Conservation (phyloP, 2,113 vertebrate genomes). For the Bubo scandiacus region DNA sequence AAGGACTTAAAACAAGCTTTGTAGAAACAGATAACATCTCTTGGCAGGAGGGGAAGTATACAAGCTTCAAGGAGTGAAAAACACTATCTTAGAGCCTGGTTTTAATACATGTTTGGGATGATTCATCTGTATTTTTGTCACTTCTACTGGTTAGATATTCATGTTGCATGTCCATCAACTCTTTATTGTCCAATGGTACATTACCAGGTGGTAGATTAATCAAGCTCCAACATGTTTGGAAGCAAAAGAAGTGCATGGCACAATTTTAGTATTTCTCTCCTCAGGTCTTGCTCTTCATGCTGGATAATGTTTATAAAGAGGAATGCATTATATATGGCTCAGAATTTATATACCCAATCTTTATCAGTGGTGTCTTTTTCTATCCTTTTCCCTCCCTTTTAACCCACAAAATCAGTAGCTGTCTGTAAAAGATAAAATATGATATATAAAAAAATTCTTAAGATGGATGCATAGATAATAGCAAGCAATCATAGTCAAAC, state of each 20-base stretch:
- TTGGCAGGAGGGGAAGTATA: background rate
- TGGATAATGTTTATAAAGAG: background rate
- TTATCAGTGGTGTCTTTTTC: background rate
- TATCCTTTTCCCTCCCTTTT: background rate
- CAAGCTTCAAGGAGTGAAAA: background rate
- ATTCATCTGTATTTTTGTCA: background rate
- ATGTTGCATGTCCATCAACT: background rate
- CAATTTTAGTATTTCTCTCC: background rate
- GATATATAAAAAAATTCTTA: background rate
- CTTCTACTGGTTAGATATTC: background rate
- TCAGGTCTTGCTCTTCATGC: background rate
- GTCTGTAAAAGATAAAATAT: background rate
- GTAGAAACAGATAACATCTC: background rate
- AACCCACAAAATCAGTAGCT: background rate
- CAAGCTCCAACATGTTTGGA: background rate
- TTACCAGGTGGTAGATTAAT: background rate
- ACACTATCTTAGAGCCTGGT: background rate
- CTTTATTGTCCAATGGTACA: accelerated
- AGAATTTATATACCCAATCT: background rate
- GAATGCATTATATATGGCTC: background rate
- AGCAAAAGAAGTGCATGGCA: background rate
- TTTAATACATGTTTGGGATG: background rate
- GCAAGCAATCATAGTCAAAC: background rate
- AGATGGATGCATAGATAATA: background rate
- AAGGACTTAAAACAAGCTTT: background rate